Evolutionary conservation across 2,113 vertebrate genomes (phyloP).

Genomic region (Takifugu flavidus): DNA sequence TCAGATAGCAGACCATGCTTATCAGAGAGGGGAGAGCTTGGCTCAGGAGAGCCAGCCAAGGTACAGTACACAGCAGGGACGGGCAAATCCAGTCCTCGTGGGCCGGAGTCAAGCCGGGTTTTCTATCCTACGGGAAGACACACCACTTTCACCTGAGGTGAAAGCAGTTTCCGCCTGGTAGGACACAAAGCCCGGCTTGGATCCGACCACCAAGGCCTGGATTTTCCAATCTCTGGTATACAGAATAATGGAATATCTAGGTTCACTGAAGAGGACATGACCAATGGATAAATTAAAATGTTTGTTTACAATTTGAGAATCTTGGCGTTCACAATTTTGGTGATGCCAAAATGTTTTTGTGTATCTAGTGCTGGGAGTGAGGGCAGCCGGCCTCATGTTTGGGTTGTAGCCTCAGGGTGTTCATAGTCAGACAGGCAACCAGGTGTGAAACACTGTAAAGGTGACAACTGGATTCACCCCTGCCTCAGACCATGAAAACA

Average conservation of each 20-base stretch:
- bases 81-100: too few species aligned
- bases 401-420: slow-evolving; percentile 31
- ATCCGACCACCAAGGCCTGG: too few species aligned
- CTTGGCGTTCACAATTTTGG: too few species aligned
- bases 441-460: slow-evolving; percentile 60
- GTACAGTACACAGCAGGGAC: slow-evolving; percentile 57
- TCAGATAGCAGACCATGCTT: slow-evolving; percentile 91
- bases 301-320: too few species aligned
- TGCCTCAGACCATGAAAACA: slow-evolving; percentile 61
- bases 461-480: slow-evolving; percentile 24
- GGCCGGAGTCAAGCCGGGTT: too few species aligned
- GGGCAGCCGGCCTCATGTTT: slow-evolving; percentile 19
- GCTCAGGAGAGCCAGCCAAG: slow-evolving; percentile 90
- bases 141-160: too few species aligned
- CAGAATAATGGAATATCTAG: background rate
- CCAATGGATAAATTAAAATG: too few species aligned
- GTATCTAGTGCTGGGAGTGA: slow-evolving; percentile 13
- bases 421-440: slow-evolving; percentile 58
- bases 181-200: too few species aligned
- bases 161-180: too few species aligned
- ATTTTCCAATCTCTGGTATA: too few species aligned
- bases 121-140: too few species aligned
- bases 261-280: background rate
- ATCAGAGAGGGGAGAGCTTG: slow-evolving; percentile 89
- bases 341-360: background rate